Evolutionary conservation across 37 sponge, comb jelly and placozoan genomes (phyloP).

Genomic region (Mnemiopsis leidyi): DNA sequence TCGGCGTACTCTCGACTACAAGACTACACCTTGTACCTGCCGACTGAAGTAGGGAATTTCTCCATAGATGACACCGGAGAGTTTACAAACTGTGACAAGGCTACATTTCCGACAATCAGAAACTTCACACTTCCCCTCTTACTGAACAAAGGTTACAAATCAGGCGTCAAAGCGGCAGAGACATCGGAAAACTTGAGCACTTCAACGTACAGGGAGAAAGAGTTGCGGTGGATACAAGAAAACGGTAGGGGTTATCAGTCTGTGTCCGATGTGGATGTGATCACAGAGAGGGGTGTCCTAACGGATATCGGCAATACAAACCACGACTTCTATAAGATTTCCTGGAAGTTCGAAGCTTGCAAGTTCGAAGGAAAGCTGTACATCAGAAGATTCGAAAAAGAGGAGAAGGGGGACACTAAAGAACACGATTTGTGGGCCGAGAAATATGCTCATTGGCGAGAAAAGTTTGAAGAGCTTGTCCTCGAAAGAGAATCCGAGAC

Average conservation of each 20-base stretch:
- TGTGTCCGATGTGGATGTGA: neutral
- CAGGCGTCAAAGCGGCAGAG: neutral
- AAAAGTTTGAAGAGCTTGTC: neutral
- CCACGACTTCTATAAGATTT: neutral
- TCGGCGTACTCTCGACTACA: neutral
- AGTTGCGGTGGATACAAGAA: neutral
- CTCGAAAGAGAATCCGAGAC: neutral
- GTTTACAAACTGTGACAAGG: neutral
- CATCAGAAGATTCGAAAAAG: neutral
- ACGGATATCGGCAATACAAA: neutral
- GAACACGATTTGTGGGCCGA: no score
- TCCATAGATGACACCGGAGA: neutral
- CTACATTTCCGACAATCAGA: neutral
- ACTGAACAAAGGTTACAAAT: neutral
- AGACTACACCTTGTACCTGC: neutral
- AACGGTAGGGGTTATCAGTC: neutral
- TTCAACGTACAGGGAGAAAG: neutral
- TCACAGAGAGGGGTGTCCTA: neutral
- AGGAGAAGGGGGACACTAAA: neutral
- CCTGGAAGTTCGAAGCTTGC: slow-evolving; percentile 1
- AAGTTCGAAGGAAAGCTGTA: neutral
- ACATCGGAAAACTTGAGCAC: neutral
- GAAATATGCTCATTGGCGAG: neutral
- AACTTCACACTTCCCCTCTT: neutral
- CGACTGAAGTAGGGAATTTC: neutral